Evolutionary conservation across 2,113 vertebrate genomes (phyloP).

Genomic region (Asarcornis scutulata): DNA sequence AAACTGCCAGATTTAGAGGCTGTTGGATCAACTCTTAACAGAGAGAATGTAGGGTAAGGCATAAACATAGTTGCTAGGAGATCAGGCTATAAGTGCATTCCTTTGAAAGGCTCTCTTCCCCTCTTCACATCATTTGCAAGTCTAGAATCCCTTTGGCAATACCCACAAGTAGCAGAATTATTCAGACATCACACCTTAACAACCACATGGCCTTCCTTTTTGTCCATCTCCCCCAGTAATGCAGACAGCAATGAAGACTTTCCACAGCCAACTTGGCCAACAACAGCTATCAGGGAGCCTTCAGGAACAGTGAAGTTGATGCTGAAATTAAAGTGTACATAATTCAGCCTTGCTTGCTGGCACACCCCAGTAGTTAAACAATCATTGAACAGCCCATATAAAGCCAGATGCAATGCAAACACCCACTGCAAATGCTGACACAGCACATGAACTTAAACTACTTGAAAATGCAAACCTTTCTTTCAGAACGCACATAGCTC

Average conservation of each 20-base stretch:
- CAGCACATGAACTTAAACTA: neutral
- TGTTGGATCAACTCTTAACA: neutral
- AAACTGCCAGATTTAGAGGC: neutral
- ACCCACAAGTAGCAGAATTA: neutral
- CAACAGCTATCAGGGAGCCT: constrained; percentile 90
- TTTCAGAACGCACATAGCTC: neutral
- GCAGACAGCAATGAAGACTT: constrained; percentile 94
- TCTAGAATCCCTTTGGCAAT: neutral
- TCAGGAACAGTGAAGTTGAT: constrained; percentile 87
- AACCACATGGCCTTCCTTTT: constrained; percentile 84
- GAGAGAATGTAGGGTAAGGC: neutral
- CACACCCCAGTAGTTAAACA: neutral
- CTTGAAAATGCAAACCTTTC: neutral
- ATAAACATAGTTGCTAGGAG: neutral
- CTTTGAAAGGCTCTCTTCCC: neutral
- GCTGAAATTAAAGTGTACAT: constrained; percentile 73
- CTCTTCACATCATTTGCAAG: neutral
- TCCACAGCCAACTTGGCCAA: constrained; percentile 94
- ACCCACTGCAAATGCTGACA: neutral
- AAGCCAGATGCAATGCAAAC: neutral
- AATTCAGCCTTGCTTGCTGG: neutral
- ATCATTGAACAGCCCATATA: neutral
- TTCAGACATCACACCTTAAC: constrained; percentile 82
- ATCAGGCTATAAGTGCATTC: neutral
- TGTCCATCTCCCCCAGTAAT: constrained; percentile 94